Base-by-base conservation (phyloP, 2,113 vertebrate genomes). In the Galemys pyrenaicus region DNA sequence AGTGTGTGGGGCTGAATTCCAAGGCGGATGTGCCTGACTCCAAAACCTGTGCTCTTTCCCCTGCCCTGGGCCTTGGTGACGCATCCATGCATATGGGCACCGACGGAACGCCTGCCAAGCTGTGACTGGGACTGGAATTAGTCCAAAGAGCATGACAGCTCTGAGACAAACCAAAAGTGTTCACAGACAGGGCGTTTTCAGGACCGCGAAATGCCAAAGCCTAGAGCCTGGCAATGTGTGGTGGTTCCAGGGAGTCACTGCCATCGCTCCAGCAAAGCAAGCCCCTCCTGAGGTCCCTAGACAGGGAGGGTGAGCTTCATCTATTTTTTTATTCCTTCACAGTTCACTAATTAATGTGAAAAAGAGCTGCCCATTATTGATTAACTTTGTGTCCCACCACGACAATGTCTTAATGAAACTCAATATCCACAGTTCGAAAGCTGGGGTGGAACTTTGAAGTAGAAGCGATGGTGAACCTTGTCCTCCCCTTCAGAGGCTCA, bases 321-420 rank as follows among this genome's bases (percentile, higher is more conserved):
- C 74, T 65, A 3, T 39, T 67, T 67, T n/a, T 75, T 39, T 70
- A 81, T 67, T 80, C 81, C 65, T 82, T 4, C 89, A 87, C 58
- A 37, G 49, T 89, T 92, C 88, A 71, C 87, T 96, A 95, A 97
- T 98, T 93, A 95, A 97, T 97, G 95, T 96, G 94, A 96, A 97
- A 88, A 96, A 92, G 96, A 97, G 85, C 87, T 91, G 75, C 74
- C 73, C 58, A 2, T 70, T 98, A 97, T 97, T 24, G 97, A 97
- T 97, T 95, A 91, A 54, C 56, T 78, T 95, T 77, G 75, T 41
- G 13, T 96, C 95, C 71, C 49, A 88, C 62, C 64, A 79, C 39
- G 4, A 86, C 15, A 19, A 95, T 96, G 96, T 97, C 97, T 96
- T 97, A 91, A 92, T 96, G 96, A 96, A 95, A 84, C 92, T 97